phyloP scores from a whole-genome alignment of 2,113 vertebrate genomes.

The Pantherophis guttatus region DNA sequence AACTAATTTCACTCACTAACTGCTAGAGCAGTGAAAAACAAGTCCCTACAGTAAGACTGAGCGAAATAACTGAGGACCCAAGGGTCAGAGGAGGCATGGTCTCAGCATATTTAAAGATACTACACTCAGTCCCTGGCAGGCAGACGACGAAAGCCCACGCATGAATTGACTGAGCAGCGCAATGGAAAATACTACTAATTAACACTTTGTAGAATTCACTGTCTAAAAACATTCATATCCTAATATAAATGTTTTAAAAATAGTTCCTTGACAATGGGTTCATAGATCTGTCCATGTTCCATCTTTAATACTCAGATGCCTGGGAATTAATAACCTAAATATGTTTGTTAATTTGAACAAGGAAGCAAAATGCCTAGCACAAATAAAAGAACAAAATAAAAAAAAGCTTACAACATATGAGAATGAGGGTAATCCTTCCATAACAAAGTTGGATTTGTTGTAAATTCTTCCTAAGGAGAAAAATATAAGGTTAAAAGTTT shows the following conservation, averaged over 20 bases:
- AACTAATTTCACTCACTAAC: too few species aligned
- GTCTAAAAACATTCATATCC: not conserved
- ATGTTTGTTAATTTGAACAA: not conserved
- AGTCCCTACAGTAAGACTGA: too few species aligned
- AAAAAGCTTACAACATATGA: constrained; percentile 79
- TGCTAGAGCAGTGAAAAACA: too few species aligned
- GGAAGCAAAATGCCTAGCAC: not conserved
- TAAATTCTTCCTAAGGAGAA: constrained; percentile 75
- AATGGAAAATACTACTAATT: not conserved
- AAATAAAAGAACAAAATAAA: not conserved
- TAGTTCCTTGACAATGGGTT: not conserved
- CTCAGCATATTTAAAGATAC: too few species aligned
- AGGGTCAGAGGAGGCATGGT: too few species aligned
- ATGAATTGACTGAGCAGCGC: too few species aligned
- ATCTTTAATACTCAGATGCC: not conserved
- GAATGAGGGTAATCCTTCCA: constrained; percentile 82
- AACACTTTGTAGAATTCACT: not conserved
- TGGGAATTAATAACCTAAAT: not conserved
- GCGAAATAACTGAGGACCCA: too few species aligned
- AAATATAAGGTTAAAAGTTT: constrained; percentile 14
- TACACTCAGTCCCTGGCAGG: too few species aligned
- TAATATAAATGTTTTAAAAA: not conserved
- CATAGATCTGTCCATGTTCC: not conserved
- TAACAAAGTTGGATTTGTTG: constrained; percentile 75
- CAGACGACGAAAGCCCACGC: too few species aligned